A percentile compares a stretch with the other conserved stretches of the same genome.
These are phyloP conservation scores for Cephus sareptanus DNA, from an alignment of 2,888 invertebrate species.

Conservation along the genomic window DNA sequence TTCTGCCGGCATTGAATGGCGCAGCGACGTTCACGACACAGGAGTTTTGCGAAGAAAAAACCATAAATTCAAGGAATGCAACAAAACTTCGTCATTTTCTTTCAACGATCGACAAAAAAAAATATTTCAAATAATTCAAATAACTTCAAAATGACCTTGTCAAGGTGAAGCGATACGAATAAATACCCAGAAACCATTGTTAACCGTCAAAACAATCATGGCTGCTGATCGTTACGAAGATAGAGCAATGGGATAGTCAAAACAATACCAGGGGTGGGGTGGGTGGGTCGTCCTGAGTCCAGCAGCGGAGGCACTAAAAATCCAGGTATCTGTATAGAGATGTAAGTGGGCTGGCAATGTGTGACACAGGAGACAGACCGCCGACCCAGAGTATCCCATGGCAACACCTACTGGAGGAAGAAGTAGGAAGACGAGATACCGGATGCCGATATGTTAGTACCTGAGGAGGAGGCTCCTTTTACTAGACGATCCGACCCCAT, in stretches of 20 bases:
- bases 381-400: constrained; percentile 34
- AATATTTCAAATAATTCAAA: background rate
- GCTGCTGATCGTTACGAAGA: background rate
- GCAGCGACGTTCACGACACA: background rate
- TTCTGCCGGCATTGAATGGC: background rate
- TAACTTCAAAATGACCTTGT: background rate
- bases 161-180: background rate
- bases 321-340: constrained; percentile 26
- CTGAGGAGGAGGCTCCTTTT: constrained; percentile 10
- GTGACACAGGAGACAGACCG: constrained; percentile 35
- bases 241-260: background rate
- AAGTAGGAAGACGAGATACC: background rate
- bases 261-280: background rate
- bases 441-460: constrained; percentile 11
- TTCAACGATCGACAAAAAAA: background rate
- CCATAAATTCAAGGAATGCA: background rate
- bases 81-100: background rate
- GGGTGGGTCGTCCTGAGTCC: background rate
- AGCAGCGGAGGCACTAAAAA: background rate
- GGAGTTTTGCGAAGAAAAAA: background rate
- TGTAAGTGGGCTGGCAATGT: constrained; percentile 36
- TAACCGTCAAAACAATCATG: background rate
- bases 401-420: constrained; percentile 27
- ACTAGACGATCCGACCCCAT: constrained; percentile 10
- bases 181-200: background rate